Conservation (phyloP, 2,797 vertebrate genomes). For the Rhabdophis nuchalis region DNA sequence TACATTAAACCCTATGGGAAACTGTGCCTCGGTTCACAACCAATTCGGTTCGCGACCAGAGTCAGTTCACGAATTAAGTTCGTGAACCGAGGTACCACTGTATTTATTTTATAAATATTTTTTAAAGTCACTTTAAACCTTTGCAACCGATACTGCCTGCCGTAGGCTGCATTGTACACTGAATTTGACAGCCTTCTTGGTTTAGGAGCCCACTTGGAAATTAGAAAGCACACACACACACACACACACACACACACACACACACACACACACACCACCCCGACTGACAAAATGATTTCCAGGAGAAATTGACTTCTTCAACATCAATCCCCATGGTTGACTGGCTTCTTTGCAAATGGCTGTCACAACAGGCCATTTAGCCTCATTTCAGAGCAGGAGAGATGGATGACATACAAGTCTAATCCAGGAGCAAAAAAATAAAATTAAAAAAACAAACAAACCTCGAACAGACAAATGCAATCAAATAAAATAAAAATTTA, state of each 20-base stretch:
- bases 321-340: background rate
- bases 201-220: background rate
- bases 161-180: background rate
- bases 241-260: background rate
- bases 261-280: background rate
- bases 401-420: too few relatives aligned
- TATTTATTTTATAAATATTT: background rate
- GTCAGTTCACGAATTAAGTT: too few relatives aligned
- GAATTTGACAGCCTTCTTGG: background rate
- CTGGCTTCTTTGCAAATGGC: background rate
- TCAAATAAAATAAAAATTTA: background rate
- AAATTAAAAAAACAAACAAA: too few relatives aligned
- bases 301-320: background rate
- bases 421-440: too few relatives aligned
- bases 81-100: too few relatives aligned
- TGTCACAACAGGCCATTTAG: background rate
- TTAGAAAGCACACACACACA: background rate
- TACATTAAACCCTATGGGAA: too few relatives aligned
- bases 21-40: too few relatives aligned
- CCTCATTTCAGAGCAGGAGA: background rate
- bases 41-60: too few relatives aligned
- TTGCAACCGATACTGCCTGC: background rate
- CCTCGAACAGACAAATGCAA: too few relatives aligned
- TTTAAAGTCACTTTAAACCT: background rate
- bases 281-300: background rate